A percentile compares a stretch with the other conserved stretches of the same genome.
These are phyloP conservation scores for Ctenodactylus gundi DNA, from an alignment of 2,113 vertebrate genomes.

Conservation along the genomic window DNA sequence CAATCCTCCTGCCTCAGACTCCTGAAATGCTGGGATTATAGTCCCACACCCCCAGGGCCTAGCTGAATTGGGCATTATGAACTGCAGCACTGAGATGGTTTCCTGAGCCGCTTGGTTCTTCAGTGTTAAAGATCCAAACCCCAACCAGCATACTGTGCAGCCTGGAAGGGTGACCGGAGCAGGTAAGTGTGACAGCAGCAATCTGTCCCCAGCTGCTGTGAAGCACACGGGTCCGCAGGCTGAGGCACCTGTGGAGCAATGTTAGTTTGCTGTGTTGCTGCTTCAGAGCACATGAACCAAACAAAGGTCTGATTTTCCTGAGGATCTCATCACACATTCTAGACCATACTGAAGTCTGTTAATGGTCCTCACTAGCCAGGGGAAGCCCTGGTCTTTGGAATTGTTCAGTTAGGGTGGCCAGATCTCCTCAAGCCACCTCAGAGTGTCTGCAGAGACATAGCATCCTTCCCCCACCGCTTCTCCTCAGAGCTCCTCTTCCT, in stretches of 20 bases:
- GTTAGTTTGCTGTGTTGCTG: background rate
- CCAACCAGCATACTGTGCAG: background rate
- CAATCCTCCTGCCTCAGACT: no score
- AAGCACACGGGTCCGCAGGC: background rate
- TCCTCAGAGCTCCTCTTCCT: background rate
- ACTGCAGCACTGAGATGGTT: background rate
- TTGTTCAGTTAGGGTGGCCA: background rate
- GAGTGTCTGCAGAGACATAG: background rate
- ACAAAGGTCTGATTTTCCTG: background rate
- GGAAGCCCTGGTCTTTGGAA: background rate
- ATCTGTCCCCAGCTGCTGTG: background rate
- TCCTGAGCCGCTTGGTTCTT: background rate
- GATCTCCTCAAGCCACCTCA: no score
- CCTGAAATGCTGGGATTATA: no score
- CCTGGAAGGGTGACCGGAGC: background rate
- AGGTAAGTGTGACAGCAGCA: background rate
- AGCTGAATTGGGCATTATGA: background rate
- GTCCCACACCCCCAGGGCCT: no score
- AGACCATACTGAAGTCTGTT: background rate
- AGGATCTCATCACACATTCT: background rate
- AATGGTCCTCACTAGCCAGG: background rate
- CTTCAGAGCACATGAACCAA: background rate
- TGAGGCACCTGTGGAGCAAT: background rate
- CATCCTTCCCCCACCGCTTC: background rate
- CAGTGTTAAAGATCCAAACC: background rate